A percentile compares a stretch with the other conserved stretches of the same genome.
phyloP scores from a whole-genome alignment of 2,888 invertebrate species.

The Masnerella sp. region DNA sequence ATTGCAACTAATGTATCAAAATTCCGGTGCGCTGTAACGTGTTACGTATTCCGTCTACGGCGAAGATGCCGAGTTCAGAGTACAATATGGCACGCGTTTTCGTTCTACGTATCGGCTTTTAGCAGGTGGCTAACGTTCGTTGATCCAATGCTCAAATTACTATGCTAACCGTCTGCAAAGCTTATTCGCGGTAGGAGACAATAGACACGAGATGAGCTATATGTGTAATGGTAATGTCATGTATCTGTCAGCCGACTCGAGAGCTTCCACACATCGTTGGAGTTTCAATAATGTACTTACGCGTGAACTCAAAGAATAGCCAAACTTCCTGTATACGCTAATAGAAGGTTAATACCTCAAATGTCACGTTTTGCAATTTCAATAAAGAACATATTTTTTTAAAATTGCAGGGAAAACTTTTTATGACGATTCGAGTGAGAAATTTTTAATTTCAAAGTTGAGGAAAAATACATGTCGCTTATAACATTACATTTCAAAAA shows the following conservation, averaged over 20 bases:
- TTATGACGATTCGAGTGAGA: too few species aligned
- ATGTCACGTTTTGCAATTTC: too few species aligned
- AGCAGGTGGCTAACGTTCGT: slow-evolving; percentile 45
- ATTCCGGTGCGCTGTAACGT: slow-evolving; percentile 4
- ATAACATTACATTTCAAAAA: too few species aligned
- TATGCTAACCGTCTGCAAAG: slow-evolving; percentile 43
- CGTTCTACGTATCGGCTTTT: slow-evolving; percentile 39
- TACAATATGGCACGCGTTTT: slow-evolving; percentile 35
- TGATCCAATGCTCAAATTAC: slow-evolving; percentile 54
- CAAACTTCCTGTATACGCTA: too few species aligned
- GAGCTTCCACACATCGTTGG: slow-evolving; percentile 24
- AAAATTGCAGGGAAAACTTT: too few species aligned
- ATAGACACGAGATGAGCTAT: slow-evolving; percentile 52
- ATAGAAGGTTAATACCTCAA: too few species aligned
- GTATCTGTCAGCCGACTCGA: slow-evolving; percentile 61
- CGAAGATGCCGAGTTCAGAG: slow-evolving; percentile 27
- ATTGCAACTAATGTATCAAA: slow-evolving; percentile 28
- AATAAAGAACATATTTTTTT: too few species aligned
- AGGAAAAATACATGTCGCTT: too few species aligned
- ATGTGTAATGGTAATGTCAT: slow-evolving; percentile 65
- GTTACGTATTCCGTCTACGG: slow-evolving; percentile 23
- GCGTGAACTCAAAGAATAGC: slow-evolving; percentile 43
- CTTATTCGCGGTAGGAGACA: slow-evolving; percentile 28
- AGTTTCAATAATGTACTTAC: slow-evolving; percentile 66
- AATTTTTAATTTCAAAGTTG: too few species aligned